phyloP scores from a whole-genome alignment of 2,113 vertebrate genomes.

The Pionites leucogaster region DNA sequence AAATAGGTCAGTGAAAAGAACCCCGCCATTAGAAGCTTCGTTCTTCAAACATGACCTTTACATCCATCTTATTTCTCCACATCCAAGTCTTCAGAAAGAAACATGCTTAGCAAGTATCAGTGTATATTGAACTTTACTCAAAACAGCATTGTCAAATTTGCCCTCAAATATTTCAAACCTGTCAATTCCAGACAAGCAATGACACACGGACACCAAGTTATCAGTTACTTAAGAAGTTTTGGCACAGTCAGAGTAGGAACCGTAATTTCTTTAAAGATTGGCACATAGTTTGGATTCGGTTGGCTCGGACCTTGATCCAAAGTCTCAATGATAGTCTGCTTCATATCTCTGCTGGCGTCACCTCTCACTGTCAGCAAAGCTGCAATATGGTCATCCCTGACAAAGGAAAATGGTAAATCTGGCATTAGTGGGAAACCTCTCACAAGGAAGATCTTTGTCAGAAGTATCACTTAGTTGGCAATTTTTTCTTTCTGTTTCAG shows the following conservation, averaged over 20 bases:
- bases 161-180: background rate
- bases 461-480: background rate
- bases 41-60: background rate
- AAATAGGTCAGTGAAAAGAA: background rate
- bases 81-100: background rate
- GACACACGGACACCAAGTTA: background rate
- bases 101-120: background rate
- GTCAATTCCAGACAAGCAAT: background rate
- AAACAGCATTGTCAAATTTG: background rate
- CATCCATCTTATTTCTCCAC: background rate
- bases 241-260: conserved; percentile 90
- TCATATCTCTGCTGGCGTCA: conserved; percentile 93
- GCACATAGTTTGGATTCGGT: conserved; percentile 75
- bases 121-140: background rate
- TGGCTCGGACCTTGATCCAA: conserved; percentile 87
- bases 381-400: conserved; percentile 93
- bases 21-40: background rate
- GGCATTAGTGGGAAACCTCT: background rate
- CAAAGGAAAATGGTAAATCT: background rate
- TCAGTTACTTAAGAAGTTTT: conserved; percentile 90
- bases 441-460: background rate
- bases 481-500: background rate
- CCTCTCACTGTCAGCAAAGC: conserved; percentile 90
- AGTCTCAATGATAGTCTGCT: conserved; percentile 94
- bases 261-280: conserved; percentile 91